These are phyloP conservation scores for Apis dorsata DNA, from an alignment of 1,140 invertebrate genomes.

Conservation along the genomic window DNA sequence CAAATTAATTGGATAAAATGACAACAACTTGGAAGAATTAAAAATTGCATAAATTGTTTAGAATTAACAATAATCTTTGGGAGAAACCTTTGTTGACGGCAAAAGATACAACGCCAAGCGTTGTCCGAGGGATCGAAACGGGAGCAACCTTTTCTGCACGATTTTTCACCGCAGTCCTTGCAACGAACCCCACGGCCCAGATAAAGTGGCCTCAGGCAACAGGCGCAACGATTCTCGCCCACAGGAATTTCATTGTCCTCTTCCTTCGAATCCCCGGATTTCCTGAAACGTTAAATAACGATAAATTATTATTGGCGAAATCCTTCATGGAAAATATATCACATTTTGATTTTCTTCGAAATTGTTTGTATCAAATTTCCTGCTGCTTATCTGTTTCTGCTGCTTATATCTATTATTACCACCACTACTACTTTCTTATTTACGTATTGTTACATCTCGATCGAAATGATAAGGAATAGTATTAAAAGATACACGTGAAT, in stretches of 20 bases:
- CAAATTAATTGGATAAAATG: not conserved
- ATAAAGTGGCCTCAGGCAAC: slow-evolving; percentile 74
- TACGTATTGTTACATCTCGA: too few species aligned
- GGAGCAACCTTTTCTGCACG: slow-evolving; percentile 72
- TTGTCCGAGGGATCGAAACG: slow-evolving; percentile 69
- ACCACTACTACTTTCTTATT: too few species aligned
- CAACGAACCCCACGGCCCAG: slow-evolving; percentile 69
- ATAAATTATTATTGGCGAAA: too few species aligned
- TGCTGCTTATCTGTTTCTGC: too few species aligned
- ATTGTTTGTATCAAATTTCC: too few species aligned
- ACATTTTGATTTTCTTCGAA: too few species aligned
- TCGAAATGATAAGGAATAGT: too few species aligned
- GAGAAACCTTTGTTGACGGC: slow-evolving; percentile 73
- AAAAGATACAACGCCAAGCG: slow-evolving; percentile 74
- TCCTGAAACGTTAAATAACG: slow-evolving; percentile 58
- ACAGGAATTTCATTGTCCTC: slow-evolving; percentile 46
- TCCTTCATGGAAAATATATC: too few species aligned
- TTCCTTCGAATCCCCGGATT: slow-evolving; percentile 55
- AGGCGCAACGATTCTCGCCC: slow-evolving; percentile 73
- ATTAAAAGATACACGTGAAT: too few species aligned
- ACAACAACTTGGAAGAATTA: not conserved
- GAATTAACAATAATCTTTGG: not conserved
- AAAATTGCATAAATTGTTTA: not conserved
- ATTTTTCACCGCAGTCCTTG: slow-evolving; percentile 70
- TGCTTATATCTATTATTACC: too few species aligned